These are phyloP conservation scores for Neodiprion virginianus DNA, from an alignment of 1,140 invertebrate species.

Conservation along the genomic window DNA sequence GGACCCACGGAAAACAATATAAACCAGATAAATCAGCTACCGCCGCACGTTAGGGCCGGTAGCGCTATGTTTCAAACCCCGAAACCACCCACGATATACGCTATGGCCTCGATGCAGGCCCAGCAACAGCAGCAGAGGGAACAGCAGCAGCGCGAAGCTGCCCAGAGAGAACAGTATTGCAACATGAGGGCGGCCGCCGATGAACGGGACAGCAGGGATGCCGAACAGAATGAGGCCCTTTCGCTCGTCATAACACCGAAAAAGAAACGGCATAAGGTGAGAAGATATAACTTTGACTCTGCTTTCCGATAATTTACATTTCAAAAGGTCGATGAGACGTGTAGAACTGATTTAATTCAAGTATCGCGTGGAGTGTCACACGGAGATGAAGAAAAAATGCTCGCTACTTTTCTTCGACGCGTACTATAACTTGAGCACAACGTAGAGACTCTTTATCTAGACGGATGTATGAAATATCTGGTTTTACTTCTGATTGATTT, in stretches of 20 bases:
- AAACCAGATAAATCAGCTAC: slow-evolving; percentile 71
- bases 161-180: slow-evolving; percentile 74
- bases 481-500: too few relatives aligned
- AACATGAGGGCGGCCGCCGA: slow-evolving; percentile 55
- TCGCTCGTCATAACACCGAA: slow-evolving; percentile 93
- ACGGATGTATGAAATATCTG: too few relatives aligned
- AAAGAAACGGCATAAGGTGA: slow-evolving; percentile 92
- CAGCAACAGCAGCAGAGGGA: slow-evolving; percentile 69
- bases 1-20: slow-evolving; percentile 65
- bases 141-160: slow-evolving; percentile 54
- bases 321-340: neutral
- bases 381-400: too few relatives aligned
- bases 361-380: too few relatives aligned
- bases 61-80: slow-evolving; percentile 81
- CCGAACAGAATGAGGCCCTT: slow-evolving; percentile 93
- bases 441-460: too few relatives aligned
- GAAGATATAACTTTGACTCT: neutral
- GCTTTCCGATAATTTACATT: neutral
- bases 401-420: too few relatives aligned
- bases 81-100: slow-evolving; percentile 69
- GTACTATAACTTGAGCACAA: too few relatives aligned
- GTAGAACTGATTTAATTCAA: too few relatives aligned
- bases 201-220: slow-evolving; percentile 69
- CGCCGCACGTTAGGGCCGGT: slow-evolving; percentile 71
- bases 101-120: slow-evolving; percentile 65